phyloP scores from a whole-genome alignment of 2,888 invertebrate species.

The Leptopilina drosophilae region DNA sequence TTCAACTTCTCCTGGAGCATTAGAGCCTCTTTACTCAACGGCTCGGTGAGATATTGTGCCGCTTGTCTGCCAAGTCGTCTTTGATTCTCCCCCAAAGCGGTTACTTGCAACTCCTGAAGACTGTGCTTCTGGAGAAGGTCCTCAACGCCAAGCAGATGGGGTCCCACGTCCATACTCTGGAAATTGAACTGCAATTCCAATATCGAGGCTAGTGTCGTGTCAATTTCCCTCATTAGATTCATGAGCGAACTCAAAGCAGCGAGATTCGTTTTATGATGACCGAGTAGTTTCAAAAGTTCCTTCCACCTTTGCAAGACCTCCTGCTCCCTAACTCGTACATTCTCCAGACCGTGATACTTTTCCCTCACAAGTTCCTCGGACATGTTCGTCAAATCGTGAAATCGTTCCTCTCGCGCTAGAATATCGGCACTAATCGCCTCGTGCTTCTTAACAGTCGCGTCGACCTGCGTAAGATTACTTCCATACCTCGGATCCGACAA shows the following conservation, averaged over 20 bases:
- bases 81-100: constrained; percentile 91
- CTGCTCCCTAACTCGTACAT: constrained; percentile 84
- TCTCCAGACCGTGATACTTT: constrained; percentile 93
- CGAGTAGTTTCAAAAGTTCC: constrained; percentile 89
- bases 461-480: constrained; percentile 93
- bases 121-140: constrained; percentile 96
- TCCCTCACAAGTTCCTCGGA: constrained; percentile 93
- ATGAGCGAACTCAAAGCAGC: constrained; percentile 90
- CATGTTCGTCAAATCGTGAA: constrained; percentile 95
- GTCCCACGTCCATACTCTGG: constrained; percentile 92
- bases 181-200: constrained; percentile 88
- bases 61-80: constrained; percentile 86
- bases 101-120: constrained; percentile 89
- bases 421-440: constrained; percentile 99
- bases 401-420: constrained; percentile 93
- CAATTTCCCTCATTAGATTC: constrained; percentile 93
- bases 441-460: constrained; percentile 98
- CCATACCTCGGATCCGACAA: constrained; percentile 94
- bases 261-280: constrained; percentile 88
- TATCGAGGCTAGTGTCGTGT: constrained; percentile 90
- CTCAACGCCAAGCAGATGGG: constrained; percentile 96
- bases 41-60: constrained; percentile 66
- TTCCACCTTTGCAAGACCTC: constrained; percentile 93
- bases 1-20: constrained; percentile 85
- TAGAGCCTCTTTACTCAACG: constrained; percentile 73